A percentile compares a stretch with the other conserved stretches of the same genome.
Evolutionary conservation across 1,140 invertebrate species (phyloP).

Genomic region (Lucilia cuprina): DNA sequence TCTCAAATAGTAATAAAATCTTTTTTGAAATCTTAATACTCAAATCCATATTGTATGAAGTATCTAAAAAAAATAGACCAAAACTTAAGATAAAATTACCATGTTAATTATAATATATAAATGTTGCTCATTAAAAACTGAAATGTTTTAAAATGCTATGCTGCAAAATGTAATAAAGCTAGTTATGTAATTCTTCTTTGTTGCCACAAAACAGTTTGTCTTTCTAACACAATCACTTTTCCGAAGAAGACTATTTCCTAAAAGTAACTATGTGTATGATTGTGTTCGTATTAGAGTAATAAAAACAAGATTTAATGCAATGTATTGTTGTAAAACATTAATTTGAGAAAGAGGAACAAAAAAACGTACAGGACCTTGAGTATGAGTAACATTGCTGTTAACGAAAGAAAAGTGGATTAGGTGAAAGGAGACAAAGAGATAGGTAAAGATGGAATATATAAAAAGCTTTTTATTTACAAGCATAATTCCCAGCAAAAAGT

Average conservation of each 20-base stretch:
- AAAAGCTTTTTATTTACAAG: not conserved
- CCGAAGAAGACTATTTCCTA: not conserved
- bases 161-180: no score
- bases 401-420: constrained; percentile 2
- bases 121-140: no score
- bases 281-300: not conserved
- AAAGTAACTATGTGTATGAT: not conserved
- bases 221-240: constrained; percentile 25
- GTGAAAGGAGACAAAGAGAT: not conserved
- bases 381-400: not conserved
- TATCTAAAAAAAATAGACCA: no score
- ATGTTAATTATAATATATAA: no score
- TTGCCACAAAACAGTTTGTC: not conserved
- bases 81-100: no score
- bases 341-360: not conserved
- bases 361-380: not conserved
- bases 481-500: not conserved
- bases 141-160: no score
- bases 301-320: constrained; percentile 28
- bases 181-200: no score
- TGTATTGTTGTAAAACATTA: constrained; percentile 30
- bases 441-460: not conserved
- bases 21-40: no score
- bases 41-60: no score
- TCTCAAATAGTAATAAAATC: no score